Conservation (phyloP, 2,113 vertebrate species). For the Sarotherodon lohbergeri region DNA sequence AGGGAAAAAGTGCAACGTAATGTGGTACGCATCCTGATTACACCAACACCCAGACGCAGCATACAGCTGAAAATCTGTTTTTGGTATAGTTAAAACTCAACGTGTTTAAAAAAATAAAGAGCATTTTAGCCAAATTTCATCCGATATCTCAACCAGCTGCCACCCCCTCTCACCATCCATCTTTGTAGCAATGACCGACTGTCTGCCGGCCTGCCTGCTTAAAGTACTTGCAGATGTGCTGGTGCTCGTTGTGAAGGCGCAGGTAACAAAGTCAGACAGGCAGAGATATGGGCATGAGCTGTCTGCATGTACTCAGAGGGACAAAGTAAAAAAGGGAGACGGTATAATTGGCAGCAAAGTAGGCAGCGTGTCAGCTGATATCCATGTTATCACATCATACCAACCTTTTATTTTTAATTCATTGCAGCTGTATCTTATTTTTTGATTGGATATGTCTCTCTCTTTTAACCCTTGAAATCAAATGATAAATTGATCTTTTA, state of each 20-base stretch:
- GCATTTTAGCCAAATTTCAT: neutral
- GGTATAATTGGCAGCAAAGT: neutral
- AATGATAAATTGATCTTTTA: conserved; percentile 21
- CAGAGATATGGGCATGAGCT: neutral
- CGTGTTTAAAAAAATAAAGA: neutral
- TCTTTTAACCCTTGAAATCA: neutral
- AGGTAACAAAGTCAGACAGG: conserved; percentile 36
- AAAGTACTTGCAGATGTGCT: conserved; percentile 86
- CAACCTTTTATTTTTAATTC: neutral
- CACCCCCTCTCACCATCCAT: conserved; percentile 9
- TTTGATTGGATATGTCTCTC: neutral
- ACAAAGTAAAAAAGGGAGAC: neutral
- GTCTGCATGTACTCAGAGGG: neutral
- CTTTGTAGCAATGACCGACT: conserved; percentile 63
- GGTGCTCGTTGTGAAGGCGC: conserved; percentile 10
- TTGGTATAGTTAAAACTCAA: neutral
- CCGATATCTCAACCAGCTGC: neutral
- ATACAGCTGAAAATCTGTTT: neutral
- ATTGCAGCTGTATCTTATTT: neutral
- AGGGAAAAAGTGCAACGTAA: neutral
- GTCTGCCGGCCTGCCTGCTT: conserved; percentile 48
- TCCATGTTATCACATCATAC: neutral
- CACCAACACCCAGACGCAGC: neutral
- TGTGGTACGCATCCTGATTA: neutral
- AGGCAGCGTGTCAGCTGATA: neutral